Conservation (phyloP, 2,113 vertebrate genomes). For the Cynocephalus volans region DNA sequence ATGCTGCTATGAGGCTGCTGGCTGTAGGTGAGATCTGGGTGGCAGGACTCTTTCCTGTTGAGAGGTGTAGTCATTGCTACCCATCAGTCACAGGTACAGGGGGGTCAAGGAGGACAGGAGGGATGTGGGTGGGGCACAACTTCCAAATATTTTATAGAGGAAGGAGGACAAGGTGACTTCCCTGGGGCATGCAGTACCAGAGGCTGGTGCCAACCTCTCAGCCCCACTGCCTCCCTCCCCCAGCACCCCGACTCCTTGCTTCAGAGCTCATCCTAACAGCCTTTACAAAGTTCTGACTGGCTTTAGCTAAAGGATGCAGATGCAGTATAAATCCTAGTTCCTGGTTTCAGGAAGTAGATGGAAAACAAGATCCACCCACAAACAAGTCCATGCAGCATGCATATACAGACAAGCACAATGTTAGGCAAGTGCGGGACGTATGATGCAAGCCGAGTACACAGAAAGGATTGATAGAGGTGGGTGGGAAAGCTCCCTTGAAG, state of each 20-base stretch:
- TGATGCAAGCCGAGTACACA: background rate
- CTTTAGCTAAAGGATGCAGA: background rate
- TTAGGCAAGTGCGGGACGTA: background rate
- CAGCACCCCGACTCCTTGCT: background rate
- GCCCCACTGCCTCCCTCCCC: background rate
- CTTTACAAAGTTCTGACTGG: background rate
- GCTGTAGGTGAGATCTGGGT: background rate
- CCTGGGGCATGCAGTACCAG: background rate
- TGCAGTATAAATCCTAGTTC: background rate
- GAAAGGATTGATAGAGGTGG: background rate
- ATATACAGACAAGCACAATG: no score
- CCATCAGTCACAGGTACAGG: background rate
- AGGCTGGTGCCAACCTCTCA: background rate
- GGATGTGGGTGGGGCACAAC: background rate
- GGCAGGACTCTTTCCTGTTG: background rate
- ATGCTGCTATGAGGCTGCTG: background rate
- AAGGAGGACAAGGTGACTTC: background rate
- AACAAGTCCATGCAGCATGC: background rate
- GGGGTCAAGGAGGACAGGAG: background rate
- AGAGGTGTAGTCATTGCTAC: background rate
- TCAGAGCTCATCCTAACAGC: background rate
- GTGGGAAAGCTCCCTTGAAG: background rate
- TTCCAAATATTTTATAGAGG: background rate
- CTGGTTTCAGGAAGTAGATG: background rate
- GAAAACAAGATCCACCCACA: constrained; percentile 34